Conservation (phyloP, 2,113 vertebrate genomes). For the Theristicus caerulescens region DNA sequence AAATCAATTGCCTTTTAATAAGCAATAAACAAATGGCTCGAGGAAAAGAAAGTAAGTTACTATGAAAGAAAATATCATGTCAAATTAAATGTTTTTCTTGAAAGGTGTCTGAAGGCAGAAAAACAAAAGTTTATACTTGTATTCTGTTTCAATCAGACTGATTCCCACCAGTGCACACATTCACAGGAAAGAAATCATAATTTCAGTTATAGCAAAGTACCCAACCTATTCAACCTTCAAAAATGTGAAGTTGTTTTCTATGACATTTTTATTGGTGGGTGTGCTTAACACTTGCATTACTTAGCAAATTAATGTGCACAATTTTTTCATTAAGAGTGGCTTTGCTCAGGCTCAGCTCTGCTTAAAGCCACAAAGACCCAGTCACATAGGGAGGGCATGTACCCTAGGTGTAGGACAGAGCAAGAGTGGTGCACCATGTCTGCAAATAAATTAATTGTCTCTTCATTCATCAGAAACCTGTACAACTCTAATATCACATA, state of each 20-base stretch:
- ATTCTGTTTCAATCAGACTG: background rate
- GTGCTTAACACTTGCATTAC: background rate
- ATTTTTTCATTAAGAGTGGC: background rate
- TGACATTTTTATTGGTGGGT: background rate
- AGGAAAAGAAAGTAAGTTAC: conserved; percentile 20
- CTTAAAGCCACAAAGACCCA: background rate
- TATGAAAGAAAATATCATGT: background rate
- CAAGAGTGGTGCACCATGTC: accelerated
- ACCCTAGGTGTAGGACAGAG: background rate
- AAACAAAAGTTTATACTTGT: background rate
- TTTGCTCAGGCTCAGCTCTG: background rate
- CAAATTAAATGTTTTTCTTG: conserved; percentile 41
- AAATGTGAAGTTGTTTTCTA: background rate
- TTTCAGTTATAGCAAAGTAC: background rate
- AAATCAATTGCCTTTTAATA: conserved; percentile 57
- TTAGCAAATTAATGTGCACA: background rate
- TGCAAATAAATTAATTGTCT: background rate
- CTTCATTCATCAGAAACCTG: background rate
- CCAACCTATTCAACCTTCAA: background rate
- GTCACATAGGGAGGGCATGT: background rate
- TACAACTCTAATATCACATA: background rate
- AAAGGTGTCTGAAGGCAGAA: conserved; percentile 24
- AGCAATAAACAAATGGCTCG: conserved; percentile 38
- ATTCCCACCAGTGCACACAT: background rate
- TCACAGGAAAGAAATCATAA: background rate